These are phyloP conservation scores for Penaeus chinensis DNA, from an alignment of 1,140 invertebrate species.

Conservation along the genomic window DNA sequence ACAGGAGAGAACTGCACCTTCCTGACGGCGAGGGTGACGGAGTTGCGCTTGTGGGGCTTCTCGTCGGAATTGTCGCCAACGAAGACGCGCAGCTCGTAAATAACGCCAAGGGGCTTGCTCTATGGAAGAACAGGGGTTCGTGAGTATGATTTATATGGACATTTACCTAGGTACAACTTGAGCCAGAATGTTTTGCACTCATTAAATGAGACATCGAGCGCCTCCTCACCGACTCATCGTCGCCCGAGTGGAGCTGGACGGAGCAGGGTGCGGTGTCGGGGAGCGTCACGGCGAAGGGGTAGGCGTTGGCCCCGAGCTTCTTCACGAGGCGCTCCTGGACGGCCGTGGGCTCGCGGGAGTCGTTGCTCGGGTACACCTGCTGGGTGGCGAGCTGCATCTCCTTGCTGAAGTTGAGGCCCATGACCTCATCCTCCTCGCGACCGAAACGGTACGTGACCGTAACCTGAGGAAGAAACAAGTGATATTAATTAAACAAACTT, in stretches of 20 bases:
- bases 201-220: too few relatives aligned
- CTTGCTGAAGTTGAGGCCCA: constrained; percentile 93
- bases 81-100: constrained; percentile 86
- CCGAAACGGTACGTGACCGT: constrained; percentile 85
- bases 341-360: constrained; percentile 74
- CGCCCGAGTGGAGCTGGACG: constrained; percentile 81
- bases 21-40: constrained; percentile 71
- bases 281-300: constrained; percentile 60
- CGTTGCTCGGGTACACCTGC: constrained; percentile 79
- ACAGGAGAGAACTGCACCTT: constrained; percentile 80
- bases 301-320: constrained; percentile 65
- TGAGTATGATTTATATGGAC: too few relatives aligned
- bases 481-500: too few relatives aligned
- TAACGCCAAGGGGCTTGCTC: constrained; percentile 92
- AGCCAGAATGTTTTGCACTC: background rate
- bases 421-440: constrained; percentile 91
- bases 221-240: constrained; percentile 75
- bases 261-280: constrained; percentile 78
- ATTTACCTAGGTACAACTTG: too few relatives aligned
- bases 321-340: constrained; percentile 69
- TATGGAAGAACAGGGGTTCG: constrained; percentile 64
- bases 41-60: constrained; percentile 86
- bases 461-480: constrained; percentile 76
- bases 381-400: constrained; percentile 82
- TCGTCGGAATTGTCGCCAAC: constrained; percentile 86